phyloP scores from a whole-genome alignment of 92 coral and sea anemone genomes.

The Palythoa grandiflora region DNA sequence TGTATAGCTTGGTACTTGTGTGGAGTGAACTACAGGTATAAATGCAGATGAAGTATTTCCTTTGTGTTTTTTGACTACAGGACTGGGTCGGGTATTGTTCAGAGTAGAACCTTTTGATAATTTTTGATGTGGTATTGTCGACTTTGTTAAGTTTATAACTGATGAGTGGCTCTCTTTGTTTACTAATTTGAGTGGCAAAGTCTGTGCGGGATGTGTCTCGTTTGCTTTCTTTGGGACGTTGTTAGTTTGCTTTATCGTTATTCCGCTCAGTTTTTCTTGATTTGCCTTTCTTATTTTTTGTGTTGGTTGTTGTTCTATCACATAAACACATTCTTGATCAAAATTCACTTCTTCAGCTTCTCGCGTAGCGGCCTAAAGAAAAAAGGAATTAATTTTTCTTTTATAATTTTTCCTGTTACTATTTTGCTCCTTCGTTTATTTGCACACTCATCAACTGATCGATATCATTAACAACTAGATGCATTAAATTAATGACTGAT shows the following conservation, averaged over 20 bases:
- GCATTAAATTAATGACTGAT: too few relatives aligned
- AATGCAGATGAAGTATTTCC: background rate
- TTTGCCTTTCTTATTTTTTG: conserved; percentile 23
- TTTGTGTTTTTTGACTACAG: background rate
- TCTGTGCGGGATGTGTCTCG: background rate
- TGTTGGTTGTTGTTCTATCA: conserved; percentile 54
- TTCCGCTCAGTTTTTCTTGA: conserved; percentile 23
- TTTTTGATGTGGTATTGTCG: conserved; percentile 4
- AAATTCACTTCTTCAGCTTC: conserved; percentile 82
- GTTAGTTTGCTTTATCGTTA: conserved; percentile 43
- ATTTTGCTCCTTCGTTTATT: too few relatives aligned
- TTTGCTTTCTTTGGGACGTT: conserved; percentile 15
- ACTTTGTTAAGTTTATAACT: conserved; percentile 2
- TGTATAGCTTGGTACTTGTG: background rate
- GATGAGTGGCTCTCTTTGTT: background rate
- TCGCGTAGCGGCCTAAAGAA: conserved; percentile 65
- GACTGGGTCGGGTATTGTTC: too few relatives aligned
- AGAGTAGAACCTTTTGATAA: background rate
- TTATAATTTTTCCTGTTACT: too few relatives aligned
- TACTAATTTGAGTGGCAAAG: background rate
- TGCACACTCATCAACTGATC: too few relatives aligned
- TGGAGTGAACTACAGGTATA: background rate
- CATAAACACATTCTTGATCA: conserved; percentile 80
- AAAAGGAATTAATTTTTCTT: background rate
- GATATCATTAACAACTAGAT: too few relatives aligned